phyloP scores from a whole-genome alignment of 2,888 invertebrate species.

The Lasiommata megera region DNA sequence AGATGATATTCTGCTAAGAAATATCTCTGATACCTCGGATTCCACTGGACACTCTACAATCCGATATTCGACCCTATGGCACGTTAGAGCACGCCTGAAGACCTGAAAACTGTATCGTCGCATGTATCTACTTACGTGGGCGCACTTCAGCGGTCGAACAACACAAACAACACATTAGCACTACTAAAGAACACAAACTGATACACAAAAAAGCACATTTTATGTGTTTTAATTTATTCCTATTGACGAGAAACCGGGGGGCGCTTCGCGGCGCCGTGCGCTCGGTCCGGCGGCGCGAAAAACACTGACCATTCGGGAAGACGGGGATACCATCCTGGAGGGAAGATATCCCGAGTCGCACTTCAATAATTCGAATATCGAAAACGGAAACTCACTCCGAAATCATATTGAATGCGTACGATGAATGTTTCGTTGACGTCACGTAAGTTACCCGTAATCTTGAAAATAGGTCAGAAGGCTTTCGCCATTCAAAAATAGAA shows the following conservation, averaged over 20 bases:
- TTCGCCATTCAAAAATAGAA: slow-evolving; percentile 8
- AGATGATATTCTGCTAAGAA: slow-evolving; percentile 6
- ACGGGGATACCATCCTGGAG: slow-evolving; percentile 47
- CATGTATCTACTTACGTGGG: slow-evolving; percentile 28
- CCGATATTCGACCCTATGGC: slow-evolving; percentile 5
- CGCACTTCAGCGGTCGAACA: slow-evolving; percentile 9
- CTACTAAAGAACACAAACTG: slow-evolving; percentile 41
- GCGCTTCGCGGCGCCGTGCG: slow-evolving; percentile 44
- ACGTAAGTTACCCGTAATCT: background rate
- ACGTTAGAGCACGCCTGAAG: background rate
- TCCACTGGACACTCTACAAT: background rate
- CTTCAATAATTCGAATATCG: slow-evolving; percentile 12
- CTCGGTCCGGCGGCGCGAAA: slow-evolving; percentile 57
- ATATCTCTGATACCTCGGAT: slow-evolving; percentile 1
- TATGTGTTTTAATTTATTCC: slow-evolving; percentile 39
- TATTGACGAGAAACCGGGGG: slow-evolving; percentile 47
- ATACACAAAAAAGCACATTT: slow-evolving; percentile 32
- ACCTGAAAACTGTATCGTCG: background rate
- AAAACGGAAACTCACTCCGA: background rate
- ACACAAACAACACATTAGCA: slow-evolving; percentile 39
- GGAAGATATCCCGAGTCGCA: slow-evolving; percentile 35
- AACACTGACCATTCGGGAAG: slow-evolving; percentile 60
- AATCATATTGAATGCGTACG: background rate
- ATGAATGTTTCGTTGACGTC: background rate
- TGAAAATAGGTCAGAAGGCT: slow-evolving; percentile 15